These are phyloP conservation scores for Poliocrania exsul DNA, from an alignment of 2,797 vertebrate species.

Conservation along the genomic window DNA sequence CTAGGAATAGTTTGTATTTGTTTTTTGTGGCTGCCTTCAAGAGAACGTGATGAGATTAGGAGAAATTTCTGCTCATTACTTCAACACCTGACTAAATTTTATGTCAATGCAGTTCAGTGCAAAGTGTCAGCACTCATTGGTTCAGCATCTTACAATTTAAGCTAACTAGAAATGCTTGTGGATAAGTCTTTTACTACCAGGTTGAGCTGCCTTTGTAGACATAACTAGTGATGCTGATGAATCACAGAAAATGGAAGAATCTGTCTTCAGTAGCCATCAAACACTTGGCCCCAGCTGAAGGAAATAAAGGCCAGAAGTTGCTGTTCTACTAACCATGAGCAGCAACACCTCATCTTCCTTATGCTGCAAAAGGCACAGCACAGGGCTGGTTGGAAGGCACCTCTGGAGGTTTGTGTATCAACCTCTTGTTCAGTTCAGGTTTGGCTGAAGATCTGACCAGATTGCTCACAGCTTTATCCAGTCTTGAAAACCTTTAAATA, in stretches of 20 bases:
- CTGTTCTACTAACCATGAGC: not conserved
- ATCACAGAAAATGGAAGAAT: not conserved
- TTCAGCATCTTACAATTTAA: not conserved
- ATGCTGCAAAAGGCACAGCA: not conserved
- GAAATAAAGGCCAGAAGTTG: not conserved
- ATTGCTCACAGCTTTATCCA: not conserved
- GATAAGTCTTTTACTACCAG: not conserved
- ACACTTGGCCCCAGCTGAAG: not conserved
- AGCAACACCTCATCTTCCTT: not conserved
- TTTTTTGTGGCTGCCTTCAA: not conserved
- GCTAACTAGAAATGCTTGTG: not conserved
- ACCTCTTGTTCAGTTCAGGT: not conserved
- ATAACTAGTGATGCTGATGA: not conserved
- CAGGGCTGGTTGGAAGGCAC: not conserved
- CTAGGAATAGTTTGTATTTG: not conserved
- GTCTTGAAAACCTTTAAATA: not conserved
- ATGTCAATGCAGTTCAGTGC: rapidly evolving
- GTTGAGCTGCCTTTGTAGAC: not conserved
- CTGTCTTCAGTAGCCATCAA: not conserved
- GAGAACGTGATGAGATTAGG: not conserved
- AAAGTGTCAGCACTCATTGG: not conserved
- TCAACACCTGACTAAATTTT: not conserved
- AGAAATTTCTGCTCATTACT: not conserved
- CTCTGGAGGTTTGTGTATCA: not conserved
- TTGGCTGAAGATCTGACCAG: not conserved